Percentiles rank a stretch among this genome's conserved stretches.
Conservation (phyloP, 2,113 vertebrate genomes). For the Melierax canorus region DNA sequence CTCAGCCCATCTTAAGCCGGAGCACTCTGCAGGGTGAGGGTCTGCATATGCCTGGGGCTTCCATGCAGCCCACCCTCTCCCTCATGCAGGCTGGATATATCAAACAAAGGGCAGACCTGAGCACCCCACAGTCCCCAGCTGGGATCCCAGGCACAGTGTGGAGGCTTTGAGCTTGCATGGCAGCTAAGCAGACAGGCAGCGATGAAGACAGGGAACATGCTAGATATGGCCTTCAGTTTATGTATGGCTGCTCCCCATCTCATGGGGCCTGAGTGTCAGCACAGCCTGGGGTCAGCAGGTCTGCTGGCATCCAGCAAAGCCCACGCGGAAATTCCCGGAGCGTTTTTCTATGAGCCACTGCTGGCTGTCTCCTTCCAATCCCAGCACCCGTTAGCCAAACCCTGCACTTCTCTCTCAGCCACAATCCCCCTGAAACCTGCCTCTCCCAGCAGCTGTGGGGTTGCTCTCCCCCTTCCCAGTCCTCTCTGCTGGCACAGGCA, state of each 20-base stretch:
- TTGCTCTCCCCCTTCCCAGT: neutral
- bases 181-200: neutral
- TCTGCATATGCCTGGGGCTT: neutral
- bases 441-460: neutral
- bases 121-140: rapidly evolving
- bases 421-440: neutral
- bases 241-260: rapidly evolving
- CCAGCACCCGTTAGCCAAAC: neutral
- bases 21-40: neutral
- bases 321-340: neutral
- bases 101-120: neutral
- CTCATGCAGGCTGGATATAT: rapidly evolving
- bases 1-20: neutral
- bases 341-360: rapidly evolving
- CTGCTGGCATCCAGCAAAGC: neutral
- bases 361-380: neutral
- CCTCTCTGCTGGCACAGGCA: neutral
- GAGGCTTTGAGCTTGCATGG: neutral
- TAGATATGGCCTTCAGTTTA: rapidly evolving
- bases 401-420: neutral
- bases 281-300: neutral
- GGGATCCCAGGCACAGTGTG: rapidly evolving
- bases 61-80: neutral
- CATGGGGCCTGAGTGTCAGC: rapidly evolving
- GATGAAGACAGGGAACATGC: rapidly evolving